Evolutionary conservation across 2,888 invertebrate genomes (phyloP).

Genomic region (Ptychoptera albimana): DNA sequence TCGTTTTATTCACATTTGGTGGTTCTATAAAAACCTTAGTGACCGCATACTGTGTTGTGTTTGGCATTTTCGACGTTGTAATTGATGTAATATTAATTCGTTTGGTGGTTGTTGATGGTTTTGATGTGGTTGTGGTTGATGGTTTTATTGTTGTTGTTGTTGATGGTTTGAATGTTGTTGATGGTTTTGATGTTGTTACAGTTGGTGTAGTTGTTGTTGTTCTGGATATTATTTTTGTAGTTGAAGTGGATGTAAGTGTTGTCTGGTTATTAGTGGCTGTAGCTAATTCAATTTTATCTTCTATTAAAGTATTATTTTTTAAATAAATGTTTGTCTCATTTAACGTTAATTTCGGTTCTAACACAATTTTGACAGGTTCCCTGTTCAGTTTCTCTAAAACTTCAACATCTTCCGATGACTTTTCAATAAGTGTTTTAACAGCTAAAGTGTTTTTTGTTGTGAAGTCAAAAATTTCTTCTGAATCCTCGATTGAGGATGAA

Average conservation of each 20-base stretch:
- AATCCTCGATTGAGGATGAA: neutral
- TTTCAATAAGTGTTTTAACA: neutral
- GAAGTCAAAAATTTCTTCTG: neutral
- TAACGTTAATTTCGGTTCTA: too few species aligned
- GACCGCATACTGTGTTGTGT: neutral
- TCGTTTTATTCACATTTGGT: too few species aligned
- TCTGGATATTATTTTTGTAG: conserved; percentile 6
- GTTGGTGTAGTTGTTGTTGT: conserved; percentile 5
- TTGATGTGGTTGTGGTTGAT: conserved; percentile 5
- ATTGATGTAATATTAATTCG: neutral
- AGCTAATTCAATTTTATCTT: neutral
- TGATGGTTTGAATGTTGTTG: neutral
- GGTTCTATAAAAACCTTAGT: too few species aligned
- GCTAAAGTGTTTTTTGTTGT: neutral
- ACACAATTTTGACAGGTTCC: too few species aligned
- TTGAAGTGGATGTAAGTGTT: conserved; percentile 3
- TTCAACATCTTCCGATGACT: conserved; percentile 3
- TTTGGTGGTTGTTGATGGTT: conserved; percentile 7
- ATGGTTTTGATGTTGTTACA: conserved; percentile 8
- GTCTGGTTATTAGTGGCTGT: neutral
- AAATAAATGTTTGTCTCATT: too few species aligned
- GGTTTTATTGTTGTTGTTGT: conserved; percentile 1
- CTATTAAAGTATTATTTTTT: neutral
- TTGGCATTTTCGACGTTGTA: neutral
- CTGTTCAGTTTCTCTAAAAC: too few species aligned